Base-by-base conservation (phyloP, 2,888 invertebrate genomes). In the Altica lythri region DNA sequence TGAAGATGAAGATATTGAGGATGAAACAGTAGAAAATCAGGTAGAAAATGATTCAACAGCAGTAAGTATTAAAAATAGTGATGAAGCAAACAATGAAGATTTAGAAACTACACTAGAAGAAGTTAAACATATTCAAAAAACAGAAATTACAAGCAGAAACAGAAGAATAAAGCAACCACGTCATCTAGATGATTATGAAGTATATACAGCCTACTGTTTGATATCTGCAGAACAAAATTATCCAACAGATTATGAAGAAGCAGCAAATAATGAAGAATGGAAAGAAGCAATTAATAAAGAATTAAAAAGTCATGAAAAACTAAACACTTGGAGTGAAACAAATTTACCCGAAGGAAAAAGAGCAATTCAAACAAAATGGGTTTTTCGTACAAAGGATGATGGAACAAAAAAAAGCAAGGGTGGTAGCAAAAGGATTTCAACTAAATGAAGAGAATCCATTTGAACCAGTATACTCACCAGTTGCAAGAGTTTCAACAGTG, bases 231-330 rank as follows among this genome's bases (percentile, higher is more conserved):
- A 10, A 8, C 5, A 37, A 17, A 17, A 35, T 29, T 19, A 43
- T 10, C 35, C 38, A 16, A 16, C 6, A 14, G 29, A 9, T 9
- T 53, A 42, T 12, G 12, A 13, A 48, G 44, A 53, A 8, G 48
- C 48, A 19, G 14, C 10, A 9, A 44, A 44, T 10, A 4, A 10
- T 14, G 1, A 17, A 29, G 43, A 50, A 8, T 53, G 48, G 48
- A 40, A 52, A 56, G 35, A 61, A 51, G 57, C 62, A 35, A 59
- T 64, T 14, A 17, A 60, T 12, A 64, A 57, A 27, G 64, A 63
- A 53, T n/a, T 64, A 18, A 35, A 53, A 19, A 19, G 22, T 5
- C 37, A 10, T 12, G 12, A 35, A 27, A 47, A 37, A 35, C 13
- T 46, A n/a, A 16, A 37, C 8, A 40, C 48, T 16, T 48, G 38